These are phyloP conservation scores for Bradypodion pumilum DNA, from an alignment of 2,797 vertebrate genomes.

Conservation along the genomic window DNA sequence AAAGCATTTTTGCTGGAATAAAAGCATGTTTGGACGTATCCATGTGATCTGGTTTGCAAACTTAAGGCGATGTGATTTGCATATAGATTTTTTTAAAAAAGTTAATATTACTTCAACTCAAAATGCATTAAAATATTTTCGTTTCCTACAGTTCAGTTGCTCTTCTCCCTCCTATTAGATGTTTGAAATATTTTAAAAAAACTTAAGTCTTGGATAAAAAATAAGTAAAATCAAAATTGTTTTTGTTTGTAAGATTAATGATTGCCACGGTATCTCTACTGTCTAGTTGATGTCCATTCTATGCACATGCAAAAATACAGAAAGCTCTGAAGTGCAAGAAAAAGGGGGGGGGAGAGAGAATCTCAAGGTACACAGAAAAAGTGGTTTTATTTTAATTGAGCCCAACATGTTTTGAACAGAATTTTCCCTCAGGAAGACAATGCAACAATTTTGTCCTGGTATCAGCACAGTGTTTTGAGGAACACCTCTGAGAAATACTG, in stretches of 20 bases:
- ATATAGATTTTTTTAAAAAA: too few relatives aligned
- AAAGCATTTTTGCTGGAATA: background rate
- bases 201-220: background rate
- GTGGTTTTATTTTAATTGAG: background rate
- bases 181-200: background rate
- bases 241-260: background rate
- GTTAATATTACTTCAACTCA: background rate
- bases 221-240: background rate
- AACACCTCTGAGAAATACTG: background rate
- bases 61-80: too few relatives aligned
- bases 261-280: background rate
- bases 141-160: background rate
- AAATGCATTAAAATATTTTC: background rate
- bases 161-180: background rate
- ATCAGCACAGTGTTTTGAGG: background rate
- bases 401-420: background rate
- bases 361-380: background rate
- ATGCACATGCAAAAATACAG: background rate
- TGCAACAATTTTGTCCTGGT: background rate
- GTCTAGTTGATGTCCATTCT: background rate
- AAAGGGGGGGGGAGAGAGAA: background rate
- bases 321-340: background rate
- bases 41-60: background rate
- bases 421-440: background rate
- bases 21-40: background rate